phyloP scores from a whole-genome alignment of 2,797 vertebrate genomes.

The Potorous gilbertii region DNA sequence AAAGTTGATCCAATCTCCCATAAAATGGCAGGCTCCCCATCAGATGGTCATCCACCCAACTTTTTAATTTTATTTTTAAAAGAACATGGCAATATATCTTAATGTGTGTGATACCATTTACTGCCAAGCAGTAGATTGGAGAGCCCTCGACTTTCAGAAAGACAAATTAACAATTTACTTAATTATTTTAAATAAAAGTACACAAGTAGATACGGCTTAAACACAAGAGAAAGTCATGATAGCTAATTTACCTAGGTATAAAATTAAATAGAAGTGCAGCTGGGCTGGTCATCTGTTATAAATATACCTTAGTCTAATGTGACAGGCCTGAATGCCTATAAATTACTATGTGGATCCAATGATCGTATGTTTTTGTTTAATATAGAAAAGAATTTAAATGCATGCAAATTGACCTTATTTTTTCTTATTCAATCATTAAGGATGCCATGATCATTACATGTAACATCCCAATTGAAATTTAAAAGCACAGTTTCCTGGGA shows the following conservation, averaged over 20 bases:
- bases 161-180: conserved; percentile 32
- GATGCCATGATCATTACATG: neutral
- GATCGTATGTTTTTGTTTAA: conserved; percentile 17
- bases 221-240: conserved; percentile 45
- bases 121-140: neutral
- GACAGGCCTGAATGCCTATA: neutral
- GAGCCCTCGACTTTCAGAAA: neutral
- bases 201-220: neutral
- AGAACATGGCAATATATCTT: neutral
- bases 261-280: neutral
- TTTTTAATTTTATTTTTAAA: neutral
- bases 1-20: neutral
- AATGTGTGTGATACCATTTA: neutral
- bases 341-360: neutral
- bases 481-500: neutral
- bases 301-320: neutral
- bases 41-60: neutral
- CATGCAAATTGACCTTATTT: conserved; percentile 32
- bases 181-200: neutral
- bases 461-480: neutral
- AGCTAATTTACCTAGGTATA: conserved; percentile 44
- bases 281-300: conserved; percentile 24
- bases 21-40: neutral
- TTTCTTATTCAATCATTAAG: neutral
- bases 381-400: conserved; percentile 48